Base-by-base conservation (phyloP, 2,888 invertebrate genomes). In the Nephrotoma flavescens region DNA sequence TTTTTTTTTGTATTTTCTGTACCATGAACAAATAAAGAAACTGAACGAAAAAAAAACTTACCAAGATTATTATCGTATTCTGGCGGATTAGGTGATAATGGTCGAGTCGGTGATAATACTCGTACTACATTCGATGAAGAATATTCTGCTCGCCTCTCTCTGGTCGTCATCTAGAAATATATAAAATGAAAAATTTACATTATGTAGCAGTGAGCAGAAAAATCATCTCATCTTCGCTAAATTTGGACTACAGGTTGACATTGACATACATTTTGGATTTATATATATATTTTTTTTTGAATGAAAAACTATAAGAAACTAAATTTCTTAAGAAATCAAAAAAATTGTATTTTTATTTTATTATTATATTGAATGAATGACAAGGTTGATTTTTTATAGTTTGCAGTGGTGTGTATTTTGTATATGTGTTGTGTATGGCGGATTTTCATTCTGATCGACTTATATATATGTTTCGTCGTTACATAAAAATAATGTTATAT, bases 51-150 rank as follows among this genome's bases (percentile, higher is more conserved):
- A 31, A 31, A 31, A 31, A 52, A 42, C 87, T 88, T 84, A 88
- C 88, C 88, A 85, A 88, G 87, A 86, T 88, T 89, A 83, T 87
- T 88, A 86, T 89, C 88, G 85, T 88, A 87, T 85, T 88, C 88
- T 31, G 87, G 86, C 83, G 87, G 86, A 86, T 87, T 87, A 41
- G 89, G 88, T 85, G 89, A 88, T 85, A 88, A 86, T 42, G 88
- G 88, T 87, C 88, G 88, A 84, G 88, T 87, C 83, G 89, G 88
- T 86, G 88, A 88, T 12, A 89, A 87, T 41, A 87, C 87, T 86
- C 89, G 87, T 12, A 89, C 88, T 31, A 89, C 88, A 88, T 89
- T 89, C 52, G 89, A 87, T 86, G 89, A 87, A 45, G 87, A 88
- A 86, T 88, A 88, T 87, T 88, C 89, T 87, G 88, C 88, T 42